Percentiles rank a stretch among this genome's conserved stretches.
Conservation (phyloP, 2,113 vertebrate species). For the Columba janthina region DNA sequence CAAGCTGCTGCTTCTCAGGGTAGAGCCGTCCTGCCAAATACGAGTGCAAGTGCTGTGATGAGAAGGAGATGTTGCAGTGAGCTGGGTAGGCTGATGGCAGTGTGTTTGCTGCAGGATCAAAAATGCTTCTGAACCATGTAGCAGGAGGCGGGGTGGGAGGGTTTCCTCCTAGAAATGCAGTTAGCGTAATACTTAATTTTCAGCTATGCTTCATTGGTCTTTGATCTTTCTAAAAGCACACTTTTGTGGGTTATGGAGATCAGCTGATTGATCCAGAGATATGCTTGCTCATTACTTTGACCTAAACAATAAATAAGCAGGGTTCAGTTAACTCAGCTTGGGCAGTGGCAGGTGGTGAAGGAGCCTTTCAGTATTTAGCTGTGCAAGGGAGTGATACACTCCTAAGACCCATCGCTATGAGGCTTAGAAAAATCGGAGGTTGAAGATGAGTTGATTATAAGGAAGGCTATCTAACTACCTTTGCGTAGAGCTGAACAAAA, state of each 20-base stretch:
- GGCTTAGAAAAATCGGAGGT: background rate
- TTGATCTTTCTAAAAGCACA: background rate
- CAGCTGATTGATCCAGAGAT: background rate
- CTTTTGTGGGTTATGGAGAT: background rate
- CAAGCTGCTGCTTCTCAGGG: background rate
- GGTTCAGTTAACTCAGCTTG: background rate
- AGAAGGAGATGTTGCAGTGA: background rate
- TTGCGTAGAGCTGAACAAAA: slow-evolving; percentile 20
- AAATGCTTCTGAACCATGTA: background rate
- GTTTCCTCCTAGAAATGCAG: background rate
- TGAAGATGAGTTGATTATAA: background rate
- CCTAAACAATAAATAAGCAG: background rate
- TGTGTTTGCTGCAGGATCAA: background rate
- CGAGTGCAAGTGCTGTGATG: background rate
- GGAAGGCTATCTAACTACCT: background rate
- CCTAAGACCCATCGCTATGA: background rate
- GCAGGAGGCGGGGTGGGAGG: background rate
- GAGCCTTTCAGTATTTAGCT: background rate
- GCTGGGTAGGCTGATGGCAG: background rate
- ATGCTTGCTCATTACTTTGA: background rate
- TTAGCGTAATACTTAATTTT: background rate
- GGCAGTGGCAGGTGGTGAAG: background rate
- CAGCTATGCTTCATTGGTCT: background rate
- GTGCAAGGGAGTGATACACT: background rate
- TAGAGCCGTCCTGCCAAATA: background rate